phyloP scores from a whole-genome alignment of 1,140 invertebrate species.

The Ctenoplectra terminalis region DNA sequence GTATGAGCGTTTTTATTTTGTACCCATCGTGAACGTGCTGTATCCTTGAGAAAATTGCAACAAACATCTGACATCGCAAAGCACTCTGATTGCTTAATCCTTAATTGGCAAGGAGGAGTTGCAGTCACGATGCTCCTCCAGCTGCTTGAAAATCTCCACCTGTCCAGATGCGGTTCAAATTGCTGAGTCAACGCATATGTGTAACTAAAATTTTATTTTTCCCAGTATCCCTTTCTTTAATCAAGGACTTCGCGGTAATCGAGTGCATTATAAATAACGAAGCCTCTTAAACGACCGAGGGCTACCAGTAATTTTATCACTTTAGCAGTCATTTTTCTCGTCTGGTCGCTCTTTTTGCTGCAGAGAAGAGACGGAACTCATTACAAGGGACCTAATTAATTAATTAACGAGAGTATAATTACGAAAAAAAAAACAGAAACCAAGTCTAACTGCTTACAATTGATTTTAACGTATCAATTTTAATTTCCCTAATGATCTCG shows the following conservation, averaged over 20 bases:
- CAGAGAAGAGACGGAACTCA: not conserved
- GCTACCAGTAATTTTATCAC: not conserved
- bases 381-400: not conserved
- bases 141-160: constrained; percentile 28
- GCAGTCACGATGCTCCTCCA: not conserved
- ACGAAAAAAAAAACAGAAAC: too few relatives aligned
- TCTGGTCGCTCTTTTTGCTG: not conserved
- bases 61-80: not conserved
- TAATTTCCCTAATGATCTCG: too few relatives aligned
- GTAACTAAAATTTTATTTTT: constrained; percentile 4
- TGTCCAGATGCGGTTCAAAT: constrained; percentile 18
- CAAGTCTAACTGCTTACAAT: too few relatives aligned
- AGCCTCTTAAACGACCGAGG: not conserved
- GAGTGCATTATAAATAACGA: not conserved
- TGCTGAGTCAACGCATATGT: constrained; percentile 1
- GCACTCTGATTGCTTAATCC: constrained; percentile 24
- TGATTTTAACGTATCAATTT: too few relatives aligned
- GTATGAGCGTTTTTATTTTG: not conserved
- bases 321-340: not conserved
- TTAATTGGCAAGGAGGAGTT: constrained; percentile 26
- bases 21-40: not conserved
- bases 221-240: not conserved
- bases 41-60: not conserved
- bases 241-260: constrained; percentile 14
- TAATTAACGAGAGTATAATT: too few relatives aligned